Base-by-base conservation (phyloP, 2,797 vertebrate species). In the Vespertilio murinus region DNA sequence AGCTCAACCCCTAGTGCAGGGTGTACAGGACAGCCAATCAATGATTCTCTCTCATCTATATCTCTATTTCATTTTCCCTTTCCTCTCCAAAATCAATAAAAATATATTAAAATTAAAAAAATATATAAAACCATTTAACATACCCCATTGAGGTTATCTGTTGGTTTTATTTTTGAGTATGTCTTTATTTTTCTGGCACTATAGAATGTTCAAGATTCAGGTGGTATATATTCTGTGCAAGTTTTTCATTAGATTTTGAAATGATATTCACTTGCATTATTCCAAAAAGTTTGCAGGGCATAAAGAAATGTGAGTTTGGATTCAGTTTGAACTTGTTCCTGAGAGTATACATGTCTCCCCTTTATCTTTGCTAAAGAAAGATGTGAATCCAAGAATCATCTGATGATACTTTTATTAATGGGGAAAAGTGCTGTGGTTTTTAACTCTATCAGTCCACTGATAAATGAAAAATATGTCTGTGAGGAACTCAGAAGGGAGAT, bases 371-470 rank as follows among this genome's bases (percentile, higher is more conserved):
- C 33, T 94, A 92, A 94, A 94, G 52, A 88, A 90, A 56, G 23
- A 84, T 96, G 47, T 94, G 49, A 96, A 70, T 69, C 90, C 30
- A 88, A 82, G 30, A 91, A 52, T 56, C 28, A 93, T 97, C 79
- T 93, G 88, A 96, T 96, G 97, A 90, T 73, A 95, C 88, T 96
- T 96, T 70, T 74, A 95, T 94, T 97, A 89, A 93, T 88, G 82
- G 83, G 54, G 94, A 96, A 97, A 97, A 0, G 2, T 94, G 45
- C 35, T 94, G 13, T n/a, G 82, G 8, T 94, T 97, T 97, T 95
- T 73, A 94, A 28, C 71, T 69, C 65, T 96, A 97, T 98, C 92
- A 93, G 52, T 94, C 25, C 79, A 92, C 40, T 38, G 81, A 42
- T 71, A 95, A 97, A 94, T 91, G 10, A 2, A 88, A 97, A 94